A percentile compares a stretch with the other conserved stretches of the same genome.
phyloP scores from a whole-genome alignment of 2,113 vertebrate genomes.

The Amazona vittata region DNA sequence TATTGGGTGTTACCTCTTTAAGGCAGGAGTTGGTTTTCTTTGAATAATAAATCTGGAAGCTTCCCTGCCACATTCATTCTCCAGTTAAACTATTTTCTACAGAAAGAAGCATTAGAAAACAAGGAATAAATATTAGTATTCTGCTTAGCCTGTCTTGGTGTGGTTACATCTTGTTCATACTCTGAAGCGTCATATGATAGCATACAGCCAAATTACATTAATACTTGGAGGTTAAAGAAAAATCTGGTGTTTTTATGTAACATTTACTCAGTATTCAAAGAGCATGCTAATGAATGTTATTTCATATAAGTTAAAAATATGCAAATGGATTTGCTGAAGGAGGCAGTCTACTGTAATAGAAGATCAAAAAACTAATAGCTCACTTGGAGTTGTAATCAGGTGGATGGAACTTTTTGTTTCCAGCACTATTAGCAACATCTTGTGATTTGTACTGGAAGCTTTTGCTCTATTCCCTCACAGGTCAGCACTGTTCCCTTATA shows the following conservation, averaged over 20 bases:
- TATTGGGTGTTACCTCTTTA: neutral
- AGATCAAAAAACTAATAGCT: neutral
- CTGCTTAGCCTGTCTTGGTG: neutral
- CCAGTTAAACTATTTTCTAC: neutral
- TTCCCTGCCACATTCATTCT: neutral
- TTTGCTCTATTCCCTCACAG: neutral
- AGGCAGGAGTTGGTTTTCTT: neutral
- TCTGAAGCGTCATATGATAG: neutral
- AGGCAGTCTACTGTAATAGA: neutral
- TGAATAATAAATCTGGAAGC: neutral
- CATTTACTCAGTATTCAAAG: neutral
- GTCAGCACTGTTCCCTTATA: neutral
- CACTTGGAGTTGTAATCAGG: neutral
- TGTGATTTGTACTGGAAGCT: neutral
- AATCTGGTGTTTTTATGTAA: neutral
- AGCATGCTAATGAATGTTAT: neutral
- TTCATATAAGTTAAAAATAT: slow-evolving; percentile 43
- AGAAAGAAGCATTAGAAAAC: neutral
- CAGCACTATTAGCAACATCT: neutral
- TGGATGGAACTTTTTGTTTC: neutral
- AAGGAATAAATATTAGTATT: neutral
- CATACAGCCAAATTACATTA: neutral
- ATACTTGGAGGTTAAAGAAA: neutral
- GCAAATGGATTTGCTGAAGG: neutral
- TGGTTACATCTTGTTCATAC: neutral